Conservation (phyloP, 2,888 invertebrate genomes). For the Agapostemon virescens region DNA sequence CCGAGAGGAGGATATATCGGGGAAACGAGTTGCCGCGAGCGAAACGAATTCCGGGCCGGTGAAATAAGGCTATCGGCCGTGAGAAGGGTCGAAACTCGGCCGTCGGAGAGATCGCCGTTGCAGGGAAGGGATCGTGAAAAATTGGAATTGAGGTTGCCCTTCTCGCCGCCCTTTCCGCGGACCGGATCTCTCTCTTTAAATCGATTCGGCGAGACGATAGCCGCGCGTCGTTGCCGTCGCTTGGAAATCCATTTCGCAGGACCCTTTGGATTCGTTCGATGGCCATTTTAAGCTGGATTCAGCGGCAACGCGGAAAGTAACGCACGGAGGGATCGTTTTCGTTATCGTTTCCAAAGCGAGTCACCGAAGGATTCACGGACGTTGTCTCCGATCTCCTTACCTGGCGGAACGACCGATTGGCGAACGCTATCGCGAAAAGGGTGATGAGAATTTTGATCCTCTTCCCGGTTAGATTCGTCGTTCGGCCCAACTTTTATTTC, state of each 20-base stretch:
- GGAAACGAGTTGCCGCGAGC: not conserved
- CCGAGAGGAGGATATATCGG: not conserved
- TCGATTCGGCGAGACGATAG: constrained; percentile 1
- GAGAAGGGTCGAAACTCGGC: not conserved
- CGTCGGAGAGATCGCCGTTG: not conserved
- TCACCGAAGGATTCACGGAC: too few relatives aligned
- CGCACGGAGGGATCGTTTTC: too few relatives aligned
- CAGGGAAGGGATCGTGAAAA: not conserved
- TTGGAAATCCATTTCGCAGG: not conserved
- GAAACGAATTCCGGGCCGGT: not conserved
- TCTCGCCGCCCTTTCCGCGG: not conserved
- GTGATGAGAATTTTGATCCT: too few relatives aligned
- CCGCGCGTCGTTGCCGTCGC: not conserved
- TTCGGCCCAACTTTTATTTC: too few relatives aligned
- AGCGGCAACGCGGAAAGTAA: too few relatives aligned
- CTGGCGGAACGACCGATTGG: too few relatives aligned
- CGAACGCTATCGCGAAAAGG: too few relatives aligned
- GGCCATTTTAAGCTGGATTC: constrained; percentile 4
- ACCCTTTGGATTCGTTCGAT: not conserved
- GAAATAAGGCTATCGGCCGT: not conserved
- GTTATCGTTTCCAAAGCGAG: too few relatives aligned
- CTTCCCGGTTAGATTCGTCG: too few relatives aligned
- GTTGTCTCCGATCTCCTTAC: too few relatives aligned
- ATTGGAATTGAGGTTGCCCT: not conserved
- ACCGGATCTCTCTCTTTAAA: not conserved